Evolutionary conservation across 1,140 invertebrate genomes (phyloP).

Genomic region (Tetramorium simillimum): DNA sequence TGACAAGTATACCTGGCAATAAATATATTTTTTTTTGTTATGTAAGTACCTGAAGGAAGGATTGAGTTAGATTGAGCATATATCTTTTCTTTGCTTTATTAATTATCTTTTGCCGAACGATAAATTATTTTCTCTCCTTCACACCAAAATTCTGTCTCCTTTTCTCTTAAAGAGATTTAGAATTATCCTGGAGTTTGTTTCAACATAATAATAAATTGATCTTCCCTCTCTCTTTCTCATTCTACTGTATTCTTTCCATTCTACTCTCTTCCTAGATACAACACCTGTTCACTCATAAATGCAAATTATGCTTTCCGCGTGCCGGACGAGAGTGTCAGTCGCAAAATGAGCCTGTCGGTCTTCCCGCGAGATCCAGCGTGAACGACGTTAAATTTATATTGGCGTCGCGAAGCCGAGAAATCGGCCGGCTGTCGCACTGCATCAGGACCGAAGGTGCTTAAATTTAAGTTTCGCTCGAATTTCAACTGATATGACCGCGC

Average conservation of each 20-base stretch:
- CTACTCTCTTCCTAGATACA: constrained; percentile 24
- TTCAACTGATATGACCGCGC: constrained; percentile 2
- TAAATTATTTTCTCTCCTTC: not conserved
- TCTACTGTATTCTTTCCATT: not conserved
- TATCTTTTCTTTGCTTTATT: not conserved
- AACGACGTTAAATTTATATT: constrained; percentile 58
- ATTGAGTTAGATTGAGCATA: not conserved
- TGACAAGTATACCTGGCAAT: not conserved
- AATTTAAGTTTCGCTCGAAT: constrained; percentile 37
- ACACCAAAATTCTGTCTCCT: not conserved
- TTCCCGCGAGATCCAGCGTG: constrained; percentile 17
- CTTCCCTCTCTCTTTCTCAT: not conserved
- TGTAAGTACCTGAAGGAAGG: not conserved
- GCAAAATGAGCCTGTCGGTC: constrained; percentile 43
- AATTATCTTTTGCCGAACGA: not conserved
- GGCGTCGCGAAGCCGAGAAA: constrained; percentile 51
- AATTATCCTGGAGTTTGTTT: not conserved
- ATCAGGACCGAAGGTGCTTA: not conserved
- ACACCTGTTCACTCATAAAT: constrained; percentile 46
- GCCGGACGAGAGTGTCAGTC: constrained; percentile 32
- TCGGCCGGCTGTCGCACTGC: constrained; percentile 19
- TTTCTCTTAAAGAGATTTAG: not conserved
- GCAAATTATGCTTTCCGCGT: constrained; percentile 51
- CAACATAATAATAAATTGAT: constrained; percentile 37
- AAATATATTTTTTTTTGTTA: not conserved